A percentile compares a stretch with the other conserved stretches of the same genome.
phyloP scores from a whole-genome alignment of 1,140 invertebrate genomes.

The Drosophila mauritiana region DNA sequence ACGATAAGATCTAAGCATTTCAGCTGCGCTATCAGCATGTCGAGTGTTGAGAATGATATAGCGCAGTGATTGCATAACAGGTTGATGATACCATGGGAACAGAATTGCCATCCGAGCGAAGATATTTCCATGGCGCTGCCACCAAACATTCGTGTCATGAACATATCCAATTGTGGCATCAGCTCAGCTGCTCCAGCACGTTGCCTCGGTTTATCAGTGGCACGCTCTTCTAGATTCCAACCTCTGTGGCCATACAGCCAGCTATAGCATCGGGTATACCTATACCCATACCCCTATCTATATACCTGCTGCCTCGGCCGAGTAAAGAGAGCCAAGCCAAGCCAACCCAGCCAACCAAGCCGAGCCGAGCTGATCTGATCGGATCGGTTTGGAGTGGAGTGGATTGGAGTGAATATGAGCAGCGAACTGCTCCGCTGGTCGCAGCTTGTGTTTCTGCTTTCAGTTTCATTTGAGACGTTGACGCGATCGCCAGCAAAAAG shows the following conservation, averaged over 20 bases:
- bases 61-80: conserved; percentile 34
- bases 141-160: conserved; percentile 54
- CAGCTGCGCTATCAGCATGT: conserved; percentile 7
- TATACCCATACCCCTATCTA: background rate
- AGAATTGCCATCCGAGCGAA: conserved; percentile 14
- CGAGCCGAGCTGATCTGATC: background rate
- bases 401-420: conserved; percentile 9
- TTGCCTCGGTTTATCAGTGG: conserved; percentile 71
- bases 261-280: background rate
- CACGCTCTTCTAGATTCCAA: conserved; percentile 76
- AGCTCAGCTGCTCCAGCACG: conserved; percentile 70
- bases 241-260: conserved; percentile 23
- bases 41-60: conserved; percentile 6
- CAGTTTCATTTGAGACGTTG: conserved; percentile 82
- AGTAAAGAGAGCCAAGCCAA: conserved; percentile 20
- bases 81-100: conserved; percentile 26
- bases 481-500: conserved; percentile 71
- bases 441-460: conserved; percentile 73
- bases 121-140: conserved; percentile 42
- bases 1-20: conserved; percentile 11
- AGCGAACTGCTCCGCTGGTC: conserved; percentile 30
- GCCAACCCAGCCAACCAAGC: background rate
- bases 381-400: background rate
- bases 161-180: conserved; percentile 61
- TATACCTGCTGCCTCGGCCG: conserved; percentile 15